Evolutionary conservation across 64 coral and sea anemone species (phyloP), one percentile per base, ranked within the genome.

Genomic region (Pocillopora verrucosa): DNA sequence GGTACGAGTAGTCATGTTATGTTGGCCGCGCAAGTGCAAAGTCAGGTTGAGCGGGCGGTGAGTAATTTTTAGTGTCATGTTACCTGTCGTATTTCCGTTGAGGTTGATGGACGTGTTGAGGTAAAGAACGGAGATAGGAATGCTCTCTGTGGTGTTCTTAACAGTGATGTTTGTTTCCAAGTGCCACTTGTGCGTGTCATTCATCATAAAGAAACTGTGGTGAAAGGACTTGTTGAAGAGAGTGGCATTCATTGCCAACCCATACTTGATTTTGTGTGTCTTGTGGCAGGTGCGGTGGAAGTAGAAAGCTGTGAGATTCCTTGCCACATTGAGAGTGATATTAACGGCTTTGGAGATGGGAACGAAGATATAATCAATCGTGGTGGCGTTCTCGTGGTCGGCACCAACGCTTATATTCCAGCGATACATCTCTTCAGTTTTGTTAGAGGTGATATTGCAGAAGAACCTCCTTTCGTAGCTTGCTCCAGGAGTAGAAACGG

Each of bases 361-460:
- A 15, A 91, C 76, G 26, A 24, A 59, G 9, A 90, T 78, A 58
- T 72, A 79, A 63, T 81, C 89, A 17, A 95, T n/a, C n/a, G 65
- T 58, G 34, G 94, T 92, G 10, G 77, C 80, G 41, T 89, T 92
- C 14, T 75, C 64, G 73, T 80, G 60, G 51, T 84, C 38, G 59
- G 72, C 72, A 11, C 94, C 94, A 78, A 95, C 9, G 41, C 77
- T 95, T 19, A 84, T 14, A 61, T 95, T 95, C 85, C 78, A 95
- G 0, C 35, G 84, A 25, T 41, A 80, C 38, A 82, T 11, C 60
- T 87, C 16, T 56, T 88, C 56, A 0, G 80, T 80, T 9, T 36
- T 74, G 70, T 84, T 68, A 24, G 87, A 68, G 9, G 89, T 95
- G 10, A 95, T 59, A 63, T 92, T 95, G 70, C 77, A 91, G 45